phyloP scores from a whole-genome alignment of 2,797 vertebrate species.

The Enteromius treurensis region DNA sequence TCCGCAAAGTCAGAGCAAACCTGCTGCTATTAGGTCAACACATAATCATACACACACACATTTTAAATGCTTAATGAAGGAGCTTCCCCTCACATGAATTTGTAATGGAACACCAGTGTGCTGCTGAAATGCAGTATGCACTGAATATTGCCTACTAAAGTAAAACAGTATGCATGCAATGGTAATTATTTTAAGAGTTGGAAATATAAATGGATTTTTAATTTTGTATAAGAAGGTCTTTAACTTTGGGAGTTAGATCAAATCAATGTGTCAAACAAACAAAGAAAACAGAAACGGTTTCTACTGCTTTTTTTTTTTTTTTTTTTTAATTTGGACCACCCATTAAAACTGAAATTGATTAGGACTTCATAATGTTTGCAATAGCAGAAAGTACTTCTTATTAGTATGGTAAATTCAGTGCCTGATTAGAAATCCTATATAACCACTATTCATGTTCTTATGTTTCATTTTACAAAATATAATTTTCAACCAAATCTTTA shows the following conservation, averaged over 20 bases:
- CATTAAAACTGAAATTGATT: neutral
- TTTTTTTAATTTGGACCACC: no score
- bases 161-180: neutral
- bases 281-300: neutral
- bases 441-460: neutral
- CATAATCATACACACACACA: constrained; percentile 32
- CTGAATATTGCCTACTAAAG: neutral
- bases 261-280: neutral
- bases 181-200: neutral
- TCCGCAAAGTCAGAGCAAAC: constrained; percentile 16
- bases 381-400: neutral
- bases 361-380: neutral
- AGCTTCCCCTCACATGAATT: constrained; percentile 3
- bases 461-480: no score
- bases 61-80: neutral
- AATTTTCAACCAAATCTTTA: no score
- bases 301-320: neutral
- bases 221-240: neutral
- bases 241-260: neutral
- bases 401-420: neutral
- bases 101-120: neutral
- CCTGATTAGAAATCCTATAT: neutral
- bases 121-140: neutral
- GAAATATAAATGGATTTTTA: neutral
- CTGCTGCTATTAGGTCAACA: constrained; percentile 46